Conservation (phyloP, 2,888 invertebrate species). For the Noctua comes region DNA sequence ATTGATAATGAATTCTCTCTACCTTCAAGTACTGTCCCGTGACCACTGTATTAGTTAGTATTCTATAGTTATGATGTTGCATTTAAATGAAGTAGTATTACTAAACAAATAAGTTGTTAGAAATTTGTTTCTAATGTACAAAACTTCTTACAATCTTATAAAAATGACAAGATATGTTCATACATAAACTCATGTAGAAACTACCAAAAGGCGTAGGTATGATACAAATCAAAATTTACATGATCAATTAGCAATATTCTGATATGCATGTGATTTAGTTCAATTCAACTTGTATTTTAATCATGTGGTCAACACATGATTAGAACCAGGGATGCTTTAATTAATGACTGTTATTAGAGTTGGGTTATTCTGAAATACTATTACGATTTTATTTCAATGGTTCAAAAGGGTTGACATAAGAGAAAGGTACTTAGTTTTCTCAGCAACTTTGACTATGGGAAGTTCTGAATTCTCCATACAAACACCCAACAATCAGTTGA, state of each 20-base stretch:
- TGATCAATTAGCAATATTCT: not conserved
- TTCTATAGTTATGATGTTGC: not conserved
- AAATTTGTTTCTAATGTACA: not conserved
- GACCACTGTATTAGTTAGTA: not conserved
- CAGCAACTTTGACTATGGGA: not conserved
- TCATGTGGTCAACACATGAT: constrained; percentile 1
- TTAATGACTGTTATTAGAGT: not conserved
- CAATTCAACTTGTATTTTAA: not conserved
- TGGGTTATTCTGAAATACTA: not conserved
- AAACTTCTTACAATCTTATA: not conserved
- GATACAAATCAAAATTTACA: not conserved
- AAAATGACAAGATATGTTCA: not conserved
- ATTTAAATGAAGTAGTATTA: not conserved
- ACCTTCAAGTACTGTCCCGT: not conserved
- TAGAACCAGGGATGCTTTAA: not conserved
- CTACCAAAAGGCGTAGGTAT: not conserved
- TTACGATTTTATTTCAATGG: too few species aligned
- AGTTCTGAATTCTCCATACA: not conserved
- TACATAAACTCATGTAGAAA: not conserved
- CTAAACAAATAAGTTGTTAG: not conserved
- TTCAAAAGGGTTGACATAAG: too few species aligned
- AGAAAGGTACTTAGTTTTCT: not conserved
- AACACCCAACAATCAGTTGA: not conserved
- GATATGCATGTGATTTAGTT: not conserved
- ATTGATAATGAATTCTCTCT: constrained; percentile 10